These are phyloP conservation scores for Denticeps clupeoides DNA, from an alignment of 2,797 vertebrate species.

Conservation along the genomic window DNA sequence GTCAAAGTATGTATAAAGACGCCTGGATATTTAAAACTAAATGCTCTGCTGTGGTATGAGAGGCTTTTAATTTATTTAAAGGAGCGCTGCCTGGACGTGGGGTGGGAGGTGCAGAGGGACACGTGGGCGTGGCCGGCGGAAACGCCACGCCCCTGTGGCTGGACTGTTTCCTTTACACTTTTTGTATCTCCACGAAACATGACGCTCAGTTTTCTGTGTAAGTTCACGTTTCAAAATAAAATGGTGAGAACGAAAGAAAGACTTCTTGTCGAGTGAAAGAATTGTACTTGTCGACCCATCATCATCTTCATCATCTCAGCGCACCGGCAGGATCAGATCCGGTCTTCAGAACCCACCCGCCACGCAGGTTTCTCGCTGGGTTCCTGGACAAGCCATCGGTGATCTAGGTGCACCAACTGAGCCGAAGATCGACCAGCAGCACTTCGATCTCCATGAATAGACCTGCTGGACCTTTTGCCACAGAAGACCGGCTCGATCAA, in stretches of 20 bases:
- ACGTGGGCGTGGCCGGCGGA: constrained; percentile 46
- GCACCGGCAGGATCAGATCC: too few species aligned
- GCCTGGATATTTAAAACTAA: constrained; percentile 66
- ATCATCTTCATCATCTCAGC: too few species aligned
- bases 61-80: constrained; percentile 62
- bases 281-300: too few species aligned
- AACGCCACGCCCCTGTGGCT: constrained; percentile 53
- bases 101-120: constrained; percentile 32
- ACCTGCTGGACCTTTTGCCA: too few species aligned
- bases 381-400: too few species aligned
- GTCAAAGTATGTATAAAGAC: constrained; percentile 51
- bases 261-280: background rate
- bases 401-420: too few species aligned
- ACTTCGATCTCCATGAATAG: too few species aligned
- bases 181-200: constrained; percentile 68
- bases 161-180: constrained; percentile 61
- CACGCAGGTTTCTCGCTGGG: too few species aligned
- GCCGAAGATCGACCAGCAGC: too few species aligned
- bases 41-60: constrained; percentile 54
- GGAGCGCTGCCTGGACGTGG: constrained; percentile 47
- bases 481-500: too few species aligned
- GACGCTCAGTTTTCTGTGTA: constrained; percentile 58
- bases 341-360: too few species aligned
- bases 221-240: constrained; percentile 73
- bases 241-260: constrained; percentile 27